Base-by-base conservation (phyloP, 2,113 vertebrate species). In the Mionectes macconnelli region DNA sequence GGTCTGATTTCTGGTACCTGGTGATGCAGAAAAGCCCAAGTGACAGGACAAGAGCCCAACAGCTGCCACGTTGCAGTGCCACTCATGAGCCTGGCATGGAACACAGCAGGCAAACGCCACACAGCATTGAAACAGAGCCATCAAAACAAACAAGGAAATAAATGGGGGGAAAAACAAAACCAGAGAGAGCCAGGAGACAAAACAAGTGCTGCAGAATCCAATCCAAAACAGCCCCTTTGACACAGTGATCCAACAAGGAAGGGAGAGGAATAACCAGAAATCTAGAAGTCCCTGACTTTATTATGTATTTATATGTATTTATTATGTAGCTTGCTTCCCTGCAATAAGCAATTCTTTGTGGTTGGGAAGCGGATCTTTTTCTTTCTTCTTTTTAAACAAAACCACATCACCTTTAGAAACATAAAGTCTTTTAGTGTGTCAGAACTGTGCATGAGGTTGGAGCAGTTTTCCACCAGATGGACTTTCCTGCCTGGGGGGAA, bases 1-100 rank as follows among this genome's bases (percentile, higher is more conserved):
- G 30, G 47, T 69, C 53, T 75, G 47, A 10, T 49, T 90, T 87
- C 56, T 55, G 45, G 50, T 74, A 80, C 35, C 39, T 75, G 45
- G 78, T n/a, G 77, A 91, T 50, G 94, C 87, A 93, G 93, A 94
- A 94, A 87, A 93, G 53, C 37, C 74, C 78, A 52, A 68, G 56
- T 20, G 87, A 95, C 84, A 68, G 40, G 44, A 63, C 20, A 72
- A 50, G 35, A 91, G 30, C 60, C 56, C 78, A 89, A 39, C 77
- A 92, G 69, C 93, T 94, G 74, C 47, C 87, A 87, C 11, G 0
- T 0, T 19, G 59, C 56, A n/a, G 50, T 35, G 62, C 35, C 57
- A 64, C 21, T 70, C 39, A 66, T 0, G 1, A 89, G 70, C 20
- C 62, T 39, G 52, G 81, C 52, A 25, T 3, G 18, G 23, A 37